These are phyloP conservation scores for Urocynchramus pylzowi DNA, from an alignment of 2,113 vertebrate species.

Conservation along the genomic window DNA sequence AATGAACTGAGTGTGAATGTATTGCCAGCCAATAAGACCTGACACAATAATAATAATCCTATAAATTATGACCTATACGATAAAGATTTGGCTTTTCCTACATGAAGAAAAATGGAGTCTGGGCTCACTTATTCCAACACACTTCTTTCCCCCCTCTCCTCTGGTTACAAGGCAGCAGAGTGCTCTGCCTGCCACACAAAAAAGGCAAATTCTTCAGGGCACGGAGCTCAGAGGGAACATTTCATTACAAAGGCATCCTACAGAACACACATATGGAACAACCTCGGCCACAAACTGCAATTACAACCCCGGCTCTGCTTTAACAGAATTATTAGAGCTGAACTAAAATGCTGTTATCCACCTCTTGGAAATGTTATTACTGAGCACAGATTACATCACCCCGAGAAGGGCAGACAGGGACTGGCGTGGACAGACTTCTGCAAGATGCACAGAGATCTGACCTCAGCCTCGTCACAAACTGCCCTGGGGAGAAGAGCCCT, in stretches of 20 bases:
- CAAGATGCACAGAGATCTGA: not conserved
- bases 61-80: not conserved
- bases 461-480: not conserved
- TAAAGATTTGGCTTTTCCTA: not conserved
- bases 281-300: not conserved
- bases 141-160: not conserved
- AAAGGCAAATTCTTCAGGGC: not conserved
- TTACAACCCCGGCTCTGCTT: not conserved
- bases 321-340: slow-evolving; percentile 64
- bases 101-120: not conserved
- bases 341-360: slow-evolving; percentile 44
- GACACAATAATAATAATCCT: not conserved
- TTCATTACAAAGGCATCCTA: not conserved
- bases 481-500: not conserved
- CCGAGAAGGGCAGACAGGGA: not conserved
- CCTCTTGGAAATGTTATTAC: not conserved
- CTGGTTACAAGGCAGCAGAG: not conserved
- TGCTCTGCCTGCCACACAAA: not conserved
- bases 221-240: not conserved
- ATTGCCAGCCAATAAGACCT: not conserved
- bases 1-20: not conserved
- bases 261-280: slow-evolving; percentile 17
- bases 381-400: not conserved
- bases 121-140: not conserved
- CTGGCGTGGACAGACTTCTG: not conserved